These are phyloP conservation scores for Cossypha caffra DNA, from an alignment of 2,797 vertebrate genomes.

Conservation along the genomic window DNA sequence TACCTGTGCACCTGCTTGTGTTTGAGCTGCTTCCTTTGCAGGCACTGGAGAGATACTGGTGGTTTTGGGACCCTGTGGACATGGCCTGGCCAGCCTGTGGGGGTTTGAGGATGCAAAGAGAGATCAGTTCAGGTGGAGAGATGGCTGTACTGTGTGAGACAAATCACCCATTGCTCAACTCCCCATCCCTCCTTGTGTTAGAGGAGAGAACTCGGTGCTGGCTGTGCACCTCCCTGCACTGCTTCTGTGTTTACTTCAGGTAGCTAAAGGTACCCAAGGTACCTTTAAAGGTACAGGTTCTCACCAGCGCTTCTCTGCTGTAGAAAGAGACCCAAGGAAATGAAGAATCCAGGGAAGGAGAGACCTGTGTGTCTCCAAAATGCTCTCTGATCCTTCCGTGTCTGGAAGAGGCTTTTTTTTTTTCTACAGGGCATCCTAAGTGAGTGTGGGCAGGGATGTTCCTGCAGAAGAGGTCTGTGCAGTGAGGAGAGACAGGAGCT, in stretches of 20 bases:
- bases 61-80: fast-evolving
- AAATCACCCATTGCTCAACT: neutral
- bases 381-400: neutral
- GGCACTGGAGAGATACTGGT: neutral
- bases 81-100: neutral
- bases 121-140: neutral
- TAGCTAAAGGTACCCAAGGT: neutral
- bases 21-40: neutral
- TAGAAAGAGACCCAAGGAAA: neutral
- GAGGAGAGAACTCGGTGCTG: fast-evolving
- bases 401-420: neutral
- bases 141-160: neutral
- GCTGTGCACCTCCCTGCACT: fast-evolving
- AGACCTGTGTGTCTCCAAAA: neutral
- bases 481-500: neutral
- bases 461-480: neutral
- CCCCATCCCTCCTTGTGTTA: neutral
- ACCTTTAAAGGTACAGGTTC: neutral
- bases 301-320: fast-evolving
- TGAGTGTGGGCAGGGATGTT: neutral
- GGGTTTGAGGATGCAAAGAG: neutral
- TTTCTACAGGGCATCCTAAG: neutral
- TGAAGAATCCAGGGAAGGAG: neutral
- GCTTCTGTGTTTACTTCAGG: neutral
- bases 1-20: neutral